phyloP scores from a whole-genome alignment of 1,140 invertebrate genomes.

The Paralvinella palmiformis region DNA sequence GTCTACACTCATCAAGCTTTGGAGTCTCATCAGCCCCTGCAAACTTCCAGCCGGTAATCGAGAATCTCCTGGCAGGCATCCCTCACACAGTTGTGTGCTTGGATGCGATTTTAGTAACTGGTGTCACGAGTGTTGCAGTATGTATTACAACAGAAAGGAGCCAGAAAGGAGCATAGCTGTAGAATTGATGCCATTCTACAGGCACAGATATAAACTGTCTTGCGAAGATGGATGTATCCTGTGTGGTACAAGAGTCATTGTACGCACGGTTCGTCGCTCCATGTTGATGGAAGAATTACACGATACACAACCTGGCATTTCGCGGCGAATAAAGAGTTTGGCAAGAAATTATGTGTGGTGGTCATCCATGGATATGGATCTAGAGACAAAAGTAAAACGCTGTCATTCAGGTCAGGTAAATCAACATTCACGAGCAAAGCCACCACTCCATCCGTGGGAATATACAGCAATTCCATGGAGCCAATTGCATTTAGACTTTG shows the following conservation, averaged over 20 bases:
- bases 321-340: slow-evolving; percentile 7
- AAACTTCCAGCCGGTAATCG: slow-evolving; percentile 54
- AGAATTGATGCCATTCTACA: neutral
- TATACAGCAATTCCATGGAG: slow-evolving; percentile 38
- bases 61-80: slow-evolving; percentile 35
- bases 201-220: slow-evolving; percentile 6
- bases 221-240: slow-evolving; percentile 1
- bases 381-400: neutral
- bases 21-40: slow-evolving; percentile 51
- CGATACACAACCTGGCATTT: slow-evolving; percentile 1
- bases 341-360: slow-evolving; percentile 9
- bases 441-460: slow-evolving; percentile 35
- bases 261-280: neutral
- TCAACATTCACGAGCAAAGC: slow-evolving; percentile 25
- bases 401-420: slow-evolving; percentile 3
- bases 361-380: slow-evolving; percentile 9
- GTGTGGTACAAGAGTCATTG: slow-evolving; percentile 8
- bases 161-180: neutral
- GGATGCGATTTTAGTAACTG: slow-evolving; percentile 21
- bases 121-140: slow-evolving; percentile 8
- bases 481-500: slow-evolving; percentile 41
- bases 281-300: slow-evolving; percentile 1
- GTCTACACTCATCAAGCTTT: slow-evolving; percentile 50
- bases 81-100: slow-evolving; percentile 29
- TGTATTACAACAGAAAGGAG: neutral